Percentiles rank a stretch among this genome's conserved stretches.
phyloP scores from a whole-genome alignment of 2,797 vertebrate species.

The Natrix natrix region DNA sequence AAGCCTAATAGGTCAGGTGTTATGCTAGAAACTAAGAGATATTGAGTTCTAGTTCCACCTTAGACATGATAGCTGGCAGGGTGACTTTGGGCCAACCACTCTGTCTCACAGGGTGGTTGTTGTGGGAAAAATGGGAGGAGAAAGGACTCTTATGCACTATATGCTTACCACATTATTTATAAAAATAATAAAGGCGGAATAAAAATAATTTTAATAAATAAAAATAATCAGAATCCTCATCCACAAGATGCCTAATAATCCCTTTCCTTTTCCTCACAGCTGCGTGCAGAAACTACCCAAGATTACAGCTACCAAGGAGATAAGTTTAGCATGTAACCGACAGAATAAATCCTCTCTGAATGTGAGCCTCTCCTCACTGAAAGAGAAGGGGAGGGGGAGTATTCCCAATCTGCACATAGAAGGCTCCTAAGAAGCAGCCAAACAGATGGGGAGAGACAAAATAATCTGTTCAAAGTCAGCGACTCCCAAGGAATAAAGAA shows the following conservation, averaged over 20 bases:
- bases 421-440: slow-evolving; percentile 42
- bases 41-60: not conserved
- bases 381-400: slow-evolving; percentile 27
- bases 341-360: slow-evolving; percentile 65
- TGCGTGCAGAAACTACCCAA: slow-evolving; percentile 33
- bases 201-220: not conserved
- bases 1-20: not conserved
- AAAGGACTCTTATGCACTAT: not conserved
- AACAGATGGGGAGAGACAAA: slow-evolving; percentile 50
- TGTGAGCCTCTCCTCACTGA: slow-evolving; percentile 43
- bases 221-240: slow-evolving; percentile 54
- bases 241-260: slow-evolving; percentile 45
- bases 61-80: not conserved
- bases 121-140: not conserved
- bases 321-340: slow-evolving; percentile 53
- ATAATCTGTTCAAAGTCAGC: slow-evolving; percentile 56
- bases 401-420: slow-evolving; percentile 39
- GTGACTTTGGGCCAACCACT: not conserved
- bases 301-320: slow-evolving; percentile 54
- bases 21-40: not conserved
- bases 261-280: slow-evolving; percentile 28
- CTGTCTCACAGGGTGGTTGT: not conserved
- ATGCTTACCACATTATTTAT: not conserved
- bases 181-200: not conserved
- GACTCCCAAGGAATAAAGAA: slow-evolving; percentile 33